Conservation (phyloP, 30 jellyfish, hydroid and myxozoan genomes). For the Cassiopea xamachana region DNA sequence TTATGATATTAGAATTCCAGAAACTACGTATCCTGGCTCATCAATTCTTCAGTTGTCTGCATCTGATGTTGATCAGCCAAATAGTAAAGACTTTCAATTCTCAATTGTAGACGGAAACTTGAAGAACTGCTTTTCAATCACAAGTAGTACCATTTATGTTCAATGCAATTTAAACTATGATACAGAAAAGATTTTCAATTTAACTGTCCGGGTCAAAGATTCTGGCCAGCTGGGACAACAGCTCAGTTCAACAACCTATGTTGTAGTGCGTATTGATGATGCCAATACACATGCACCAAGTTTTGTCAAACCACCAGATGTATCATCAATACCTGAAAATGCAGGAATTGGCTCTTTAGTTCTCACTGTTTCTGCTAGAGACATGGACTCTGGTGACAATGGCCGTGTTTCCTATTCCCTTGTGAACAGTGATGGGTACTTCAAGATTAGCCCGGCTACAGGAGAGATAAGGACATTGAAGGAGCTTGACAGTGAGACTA, state of each 20-base stretch:
- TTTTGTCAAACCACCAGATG: slow-evolving; percentile 35
- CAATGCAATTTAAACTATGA: slow-evolving; percentile 79
- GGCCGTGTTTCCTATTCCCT: slow-evolving; percentile 80
- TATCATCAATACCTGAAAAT: slow-evolving; percentile 58
- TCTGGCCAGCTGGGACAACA: slow-evolving; percentile 70
- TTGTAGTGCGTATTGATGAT: slow-evolving; percentile 42
- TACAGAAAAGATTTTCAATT: slow-evolving; percentile 57
- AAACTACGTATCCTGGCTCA: slow-evolving; percentile 84
- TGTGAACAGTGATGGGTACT: slow-evolving; percentile 58
- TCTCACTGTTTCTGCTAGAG: slow-evolving; percentile 74
- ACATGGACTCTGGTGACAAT: slow-evolving; percentile 79
- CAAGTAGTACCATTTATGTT: slow-evolving; percentile 67
- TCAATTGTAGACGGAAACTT: slow-evolving; percentile 79
- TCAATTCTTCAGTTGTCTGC: slow-evolving; percentile 80
- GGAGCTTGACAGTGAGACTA: slow-evolving; percentile 87
- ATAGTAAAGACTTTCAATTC: slow-evolving; percentile 73
- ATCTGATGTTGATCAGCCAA: slow-evolving; percentile 86
- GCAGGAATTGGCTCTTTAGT: slow-evolving; percentile 64
- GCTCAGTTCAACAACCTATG: slow-evolving; percentile 39
- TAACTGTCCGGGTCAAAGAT: slow-evolving; percentile 75
- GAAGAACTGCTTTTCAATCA: slow-evolving; percentile 76
- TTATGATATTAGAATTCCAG: slow-evolving; percentile 73
- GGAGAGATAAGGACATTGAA: slow-evolving; percentile 75
- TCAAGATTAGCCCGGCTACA: slow-evolving; percentile 60
- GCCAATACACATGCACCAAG: slow-evolving; percentile 82